Percentiles rank a stretch among this genome's conserved stretches.
phyloP scores from a whole-genome alignment of 2,888 invertebrate genomes.

The Drosophila monieri region DNA sequence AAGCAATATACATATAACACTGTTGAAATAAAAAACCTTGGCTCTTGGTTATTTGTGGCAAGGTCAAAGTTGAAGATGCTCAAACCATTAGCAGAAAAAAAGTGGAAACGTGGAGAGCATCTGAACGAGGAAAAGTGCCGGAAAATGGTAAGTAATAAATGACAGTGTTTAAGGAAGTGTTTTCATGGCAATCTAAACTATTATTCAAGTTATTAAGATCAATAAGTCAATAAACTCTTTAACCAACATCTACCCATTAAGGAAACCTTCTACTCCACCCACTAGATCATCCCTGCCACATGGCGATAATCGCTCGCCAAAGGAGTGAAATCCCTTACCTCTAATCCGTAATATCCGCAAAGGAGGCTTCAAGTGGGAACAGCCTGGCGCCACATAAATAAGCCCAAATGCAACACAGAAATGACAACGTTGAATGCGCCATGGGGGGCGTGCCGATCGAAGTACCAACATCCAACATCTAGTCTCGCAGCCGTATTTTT shows the following conservation, averaged over 20 bases:
- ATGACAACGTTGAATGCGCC: constrained; percentile 68
- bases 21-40: constrained; percentile 15
- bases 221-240: not conserved
- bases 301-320: constrained; percentile 16
- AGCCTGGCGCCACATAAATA: constrained; percentile 78
- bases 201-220: not conserved
- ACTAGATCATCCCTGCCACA: not conserved
- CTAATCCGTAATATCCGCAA: constrained; percentile 7
- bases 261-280: not conserved
- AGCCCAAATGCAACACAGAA: constrained; percentile 63
- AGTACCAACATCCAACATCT: constrained; percentile 38
- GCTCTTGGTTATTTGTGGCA: constrained; percentile 21
- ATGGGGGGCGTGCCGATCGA: constrained; percentile 41
- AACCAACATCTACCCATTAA: not conserved
- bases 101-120: constrained; percentile 15
- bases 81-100: constrained; percentile 1
- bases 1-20: constrained; percentile 20
- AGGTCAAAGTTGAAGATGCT: constrained; percentile 36
- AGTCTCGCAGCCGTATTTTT: constrained; percentile 16
- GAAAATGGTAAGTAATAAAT: constrained; percentile 31
- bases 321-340: constrained; percentile 9
- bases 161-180: not conserved
- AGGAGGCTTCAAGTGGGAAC: constrained; percentile 41
- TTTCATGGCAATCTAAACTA: no score
- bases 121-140: constrained; percentile 38